These are phyloP conservation scores for Colinus virginianus DNA, from an alignment of 2,113 vertebrate species.

Conservation along the genomic window DNA sequence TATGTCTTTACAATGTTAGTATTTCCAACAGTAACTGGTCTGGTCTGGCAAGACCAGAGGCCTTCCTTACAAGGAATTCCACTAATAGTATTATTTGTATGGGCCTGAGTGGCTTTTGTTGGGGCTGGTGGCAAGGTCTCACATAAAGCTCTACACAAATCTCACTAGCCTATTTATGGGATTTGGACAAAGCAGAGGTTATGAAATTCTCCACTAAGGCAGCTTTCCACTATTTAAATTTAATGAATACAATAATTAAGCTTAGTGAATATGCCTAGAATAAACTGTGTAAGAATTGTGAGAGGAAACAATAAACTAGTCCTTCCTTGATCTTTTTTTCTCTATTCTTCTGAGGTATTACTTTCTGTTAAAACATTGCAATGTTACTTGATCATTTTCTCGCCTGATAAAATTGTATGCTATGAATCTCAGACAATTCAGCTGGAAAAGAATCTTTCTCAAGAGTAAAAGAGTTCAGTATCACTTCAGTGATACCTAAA, in stretches of 20 bases:
- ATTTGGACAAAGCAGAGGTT: not conserved
- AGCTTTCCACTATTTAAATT: not conserved
- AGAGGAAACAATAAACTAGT: not conserved
- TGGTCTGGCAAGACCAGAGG: not conserved
- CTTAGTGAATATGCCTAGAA: not conserved
- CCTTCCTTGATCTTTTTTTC: not conserved
- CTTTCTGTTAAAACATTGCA: not conserved
- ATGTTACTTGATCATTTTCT: not conserved
- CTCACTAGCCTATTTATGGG: accelerated
- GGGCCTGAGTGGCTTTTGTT: not conserved
- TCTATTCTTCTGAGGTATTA: not conserved
- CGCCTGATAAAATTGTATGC: not conserved
- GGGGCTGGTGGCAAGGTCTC: not conserved
- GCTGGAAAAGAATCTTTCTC: not conserved
- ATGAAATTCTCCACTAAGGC: not conserved
- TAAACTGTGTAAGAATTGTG: not conserved
- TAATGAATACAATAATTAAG: not conserved
- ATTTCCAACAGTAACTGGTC: not conserved
- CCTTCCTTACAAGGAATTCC: not conserved
- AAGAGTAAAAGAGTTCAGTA: not conserved
- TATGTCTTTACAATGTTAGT: not conserved
- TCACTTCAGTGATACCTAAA: not conserved
- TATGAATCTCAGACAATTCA: not conserved
- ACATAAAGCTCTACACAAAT: not conserved
- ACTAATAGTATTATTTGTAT: not conserved